These are phyloP conservation scores for Jacana jacana DNA, from an alignment of 2,113 vertebrate genomes.

Conservation along the genomic window DNA sequence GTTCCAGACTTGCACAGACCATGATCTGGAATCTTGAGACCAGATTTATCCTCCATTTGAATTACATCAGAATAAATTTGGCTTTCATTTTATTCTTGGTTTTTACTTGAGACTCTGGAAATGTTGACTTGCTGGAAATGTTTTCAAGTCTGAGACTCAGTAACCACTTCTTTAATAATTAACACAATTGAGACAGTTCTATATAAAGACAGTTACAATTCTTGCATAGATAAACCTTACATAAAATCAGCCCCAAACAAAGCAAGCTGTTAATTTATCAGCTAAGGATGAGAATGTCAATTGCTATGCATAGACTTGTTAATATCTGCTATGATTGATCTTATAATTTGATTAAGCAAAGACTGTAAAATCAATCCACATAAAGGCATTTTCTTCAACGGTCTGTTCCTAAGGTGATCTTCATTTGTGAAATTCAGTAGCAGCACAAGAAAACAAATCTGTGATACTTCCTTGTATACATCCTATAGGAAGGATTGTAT, in stretches of 20 bases:
- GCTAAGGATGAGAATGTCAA: background rate
- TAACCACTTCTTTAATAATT: background rate
- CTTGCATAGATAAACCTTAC: background rate
- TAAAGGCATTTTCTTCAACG: slow-evolving; percentile 4
- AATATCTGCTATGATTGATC: background rate
- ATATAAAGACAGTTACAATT: background rate
- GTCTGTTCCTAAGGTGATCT: background rate
- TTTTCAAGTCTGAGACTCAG: background rate
- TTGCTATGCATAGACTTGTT: background rate
- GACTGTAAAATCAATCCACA: background rate
- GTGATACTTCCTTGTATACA: background rate
- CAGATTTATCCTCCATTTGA: slow-evolving; percentile 26
- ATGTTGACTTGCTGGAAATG: slow-evolving; percentile 22
- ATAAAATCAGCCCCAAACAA: background rate
- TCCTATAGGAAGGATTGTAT: background rate
- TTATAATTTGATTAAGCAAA: background rate
- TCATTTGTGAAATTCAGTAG: background rate
- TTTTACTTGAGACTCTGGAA: slow-evolving; percentile 16
- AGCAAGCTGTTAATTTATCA: background rate
- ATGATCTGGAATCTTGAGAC: slow-evolving; percentile 10
- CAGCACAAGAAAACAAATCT: background rate
- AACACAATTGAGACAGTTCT: background rate
- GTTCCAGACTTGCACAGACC: slow-evolving; percentile 9
- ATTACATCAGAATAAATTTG: slow-evolving; percentile 43
- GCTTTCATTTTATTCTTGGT: slow-evolving; percentile 28